A percentile compares a stretch with the other conserved stretches of the same genome.
These are phyloP conservation scores for Ramphastos sulfuratus DNA, from an alignment of 2,113 vertebrate genomes.

Conservation along the genomic window DNA sequence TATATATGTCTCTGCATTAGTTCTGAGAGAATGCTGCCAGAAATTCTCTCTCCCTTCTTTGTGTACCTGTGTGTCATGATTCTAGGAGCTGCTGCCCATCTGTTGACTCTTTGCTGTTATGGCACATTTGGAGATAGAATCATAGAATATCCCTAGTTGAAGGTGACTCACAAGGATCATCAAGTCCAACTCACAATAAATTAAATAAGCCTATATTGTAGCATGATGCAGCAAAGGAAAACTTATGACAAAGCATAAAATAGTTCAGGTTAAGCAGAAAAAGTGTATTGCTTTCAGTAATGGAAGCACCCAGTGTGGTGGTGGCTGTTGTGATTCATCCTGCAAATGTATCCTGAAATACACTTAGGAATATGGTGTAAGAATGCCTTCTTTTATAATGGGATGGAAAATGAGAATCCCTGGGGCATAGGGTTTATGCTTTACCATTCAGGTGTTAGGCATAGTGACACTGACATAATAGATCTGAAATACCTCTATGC, in stretches of 20 bases:
- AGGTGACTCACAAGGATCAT: neutral
- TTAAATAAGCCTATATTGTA: neutral
- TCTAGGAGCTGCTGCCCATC: neutral
- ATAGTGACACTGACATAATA: neutral
- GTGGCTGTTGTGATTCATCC: fast-evolving
- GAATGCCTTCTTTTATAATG: neutral
- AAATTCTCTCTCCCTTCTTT: neutral
- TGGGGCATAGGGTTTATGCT: neutral
- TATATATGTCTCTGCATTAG: neutral
- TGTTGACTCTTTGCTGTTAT: neutral
- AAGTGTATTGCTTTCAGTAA: neutral
- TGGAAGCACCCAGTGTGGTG: neutral
- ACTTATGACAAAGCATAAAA: neutral
- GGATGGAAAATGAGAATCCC: neutral
- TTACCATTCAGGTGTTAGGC: neutral
- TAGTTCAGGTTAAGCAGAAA: neutral
- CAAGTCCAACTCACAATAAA: neutral
- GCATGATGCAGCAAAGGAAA: neutral
- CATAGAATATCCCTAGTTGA: neutral
- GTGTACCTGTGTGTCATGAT: neutral
- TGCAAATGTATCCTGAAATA: neutral
- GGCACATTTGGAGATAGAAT: neutral
- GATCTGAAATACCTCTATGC: neutral
- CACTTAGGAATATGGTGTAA: neutral
- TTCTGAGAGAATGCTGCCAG: neutral